These are phyloP conservation scores for Andrena cerasifolii DNA, from an alignment of 1,140 invertebrate genomes.

Conservation along the genomic window DNA sequence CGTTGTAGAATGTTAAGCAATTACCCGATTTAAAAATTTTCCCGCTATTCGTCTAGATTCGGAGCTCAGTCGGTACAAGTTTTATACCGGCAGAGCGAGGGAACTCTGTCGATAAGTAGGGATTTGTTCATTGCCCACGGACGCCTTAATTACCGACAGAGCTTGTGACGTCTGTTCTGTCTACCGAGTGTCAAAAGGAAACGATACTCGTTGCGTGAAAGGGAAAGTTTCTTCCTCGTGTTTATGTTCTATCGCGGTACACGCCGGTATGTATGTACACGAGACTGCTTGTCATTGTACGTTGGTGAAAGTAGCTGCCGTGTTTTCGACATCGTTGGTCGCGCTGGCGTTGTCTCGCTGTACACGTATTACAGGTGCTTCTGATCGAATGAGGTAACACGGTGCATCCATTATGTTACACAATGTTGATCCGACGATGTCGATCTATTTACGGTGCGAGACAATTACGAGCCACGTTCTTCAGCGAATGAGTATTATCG, in stretches of 20 bases:
- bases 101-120: not conserved
- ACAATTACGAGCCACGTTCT: no score
- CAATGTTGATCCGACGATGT: no score
- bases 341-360: not conserved
- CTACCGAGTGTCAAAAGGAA: not conserved
- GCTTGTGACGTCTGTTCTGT: not conserved
- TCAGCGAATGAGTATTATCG: no score
- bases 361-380: not conserved
- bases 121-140: not conserved
- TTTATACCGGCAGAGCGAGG: not conserved
- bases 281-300: not conserved
- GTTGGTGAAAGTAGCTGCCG: slow-evolving; percentile 23
- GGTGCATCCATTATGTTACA: not conserved
- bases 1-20: no score
- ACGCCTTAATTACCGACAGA: slow-evolving; percentile 4
- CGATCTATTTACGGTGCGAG: no score
- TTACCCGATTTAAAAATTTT: no score
- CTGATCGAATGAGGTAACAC: not conserved
- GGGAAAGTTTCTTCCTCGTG: slow-evolving; percentile 58
- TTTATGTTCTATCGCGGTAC: not conserved
- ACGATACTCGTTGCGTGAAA: slow-evolving; percentile 32
- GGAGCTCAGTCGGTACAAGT: no score
- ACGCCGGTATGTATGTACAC: not conserved
- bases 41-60: no score
- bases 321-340: slow-evolving; percentile 28